These are phyloP conservation scores for Oligia strigilis DNA, from an alignment of 2,888 invertebrate species.

Conservation along the genomic window DNA sequence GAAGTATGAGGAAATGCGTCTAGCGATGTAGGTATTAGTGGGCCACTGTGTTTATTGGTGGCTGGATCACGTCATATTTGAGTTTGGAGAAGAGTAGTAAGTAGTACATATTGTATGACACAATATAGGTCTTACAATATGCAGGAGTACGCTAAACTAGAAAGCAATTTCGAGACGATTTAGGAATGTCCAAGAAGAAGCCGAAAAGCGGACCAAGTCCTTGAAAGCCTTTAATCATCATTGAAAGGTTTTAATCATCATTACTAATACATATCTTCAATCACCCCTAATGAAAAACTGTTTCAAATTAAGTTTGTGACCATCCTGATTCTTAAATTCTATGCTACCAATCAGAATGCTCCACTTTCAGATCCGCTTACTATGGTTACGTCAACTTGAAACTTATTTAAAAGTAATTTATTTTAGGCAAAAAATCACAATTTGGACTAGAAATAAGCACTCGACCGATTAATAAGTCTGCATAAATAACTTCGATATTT, in stretches of 20 bases:
- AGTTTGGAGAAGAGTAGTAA: neutral
- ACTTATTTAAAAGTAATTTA: neutral
- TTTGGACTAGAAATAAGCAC: constrained; percentile 1
- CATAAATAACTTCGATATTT: constrained; percentile 21
- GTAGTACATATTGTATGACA: neutral
- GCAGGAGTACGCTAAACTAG: neutral
- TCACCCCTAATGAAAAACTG: neutral
- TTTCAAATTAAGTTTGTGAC: neutral
- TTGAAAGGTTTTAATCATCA: neutral
- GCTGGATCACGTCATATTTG: constrained; percentile 12
- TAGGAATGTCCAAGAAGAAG: neutral
- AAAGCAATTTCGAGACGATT: neutral
- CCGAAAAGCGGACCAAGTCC: neutral
- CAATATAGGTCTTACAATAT: neutral
- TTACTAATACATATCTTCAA: neutral
- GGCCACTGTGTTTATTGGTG: constrained; percentile 34
- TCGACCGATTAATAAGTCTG: constrained; percentile 20
- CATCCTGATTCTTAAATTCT: neutral
- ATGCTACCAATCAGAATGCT: neutral
- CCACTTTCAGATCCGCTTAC: neutral
- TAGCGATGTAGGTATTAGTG: constrained; percentile 44
- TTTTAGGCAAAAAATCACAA: constrained; percentile 4
- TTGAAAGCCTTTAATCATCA: neutral
- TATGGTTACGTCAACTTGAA: neutral
- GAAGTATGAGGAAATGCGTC: constrained; percentile 79